A percentile compares a stretch with the other conserved stretches of the same genome.
Evolutionary conservation across 2,888 invertebrate genomes (phyloP).

Genomic region (Machimus rusticus): DNA sequence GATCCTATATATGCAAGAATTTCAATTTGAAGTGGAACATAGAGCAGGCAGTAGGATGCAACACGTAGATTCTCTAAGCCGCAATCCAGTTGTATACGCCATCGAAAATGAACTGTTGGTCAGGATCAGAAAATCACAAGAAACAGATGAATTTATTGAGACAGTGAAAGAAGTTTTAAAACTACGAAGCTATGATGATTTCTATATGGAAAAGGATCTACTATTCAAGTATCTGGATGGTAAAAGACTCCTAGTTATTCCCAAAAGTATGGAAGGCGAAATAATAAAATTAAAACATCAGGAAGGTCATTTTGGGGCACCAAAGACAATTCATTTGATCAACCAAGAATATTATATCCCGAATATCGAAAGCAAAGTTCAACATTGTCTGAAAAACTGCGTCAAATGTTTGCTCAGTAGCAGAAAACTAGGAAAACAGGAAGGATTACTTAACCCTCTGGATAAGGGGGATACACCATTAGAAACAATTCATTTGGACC

Average conservation of each 20-base stretch:
- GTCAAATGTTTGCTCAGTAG: neutral
- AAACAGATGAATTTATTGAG: constrained; percentile 23
- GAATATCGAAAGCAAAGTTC: too few species aligned
- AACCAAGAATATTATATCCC: neutral
- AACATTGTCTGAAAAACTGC: neutral
- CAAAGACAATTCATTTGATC: too few species aligned
- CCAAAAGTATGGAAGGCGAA: neutral
- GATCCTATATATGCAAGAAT: constrained; percentile 50
- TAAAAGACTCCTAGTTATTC: neutral
- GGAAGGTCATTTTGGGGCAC: too few species aligned
- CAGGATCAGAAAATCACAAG: constrained; percentile 42
- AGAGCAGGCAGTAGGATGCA: neutral
- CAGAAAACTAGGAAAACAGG: too few species aligned
- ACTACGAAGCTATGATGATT: neutral
- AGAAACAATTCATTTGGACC: too few species aligned
- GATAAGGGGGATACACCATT: too few species aligned
- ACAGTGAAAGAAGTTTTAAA: constrained; percentile 40
- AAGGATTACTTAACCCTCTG: too few species aligned
- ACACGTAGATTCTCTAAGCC: neutral
- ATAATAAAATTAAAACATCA: neutral
- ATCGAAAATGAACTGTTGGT: constrained; percentile 43
- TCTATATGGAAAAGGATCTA: neutral
- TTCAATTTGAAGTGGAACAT: constrained; percentile 42
- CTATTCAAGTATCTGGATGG: neutral
- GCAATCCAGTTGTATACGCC: constrained; percentile 16